Evolutionary conservation across 2,888 invertebrate species (phyloP), one percentile per base, ranked within the genome.

Genomic region (Rugalucina vietnamica): DNA sequence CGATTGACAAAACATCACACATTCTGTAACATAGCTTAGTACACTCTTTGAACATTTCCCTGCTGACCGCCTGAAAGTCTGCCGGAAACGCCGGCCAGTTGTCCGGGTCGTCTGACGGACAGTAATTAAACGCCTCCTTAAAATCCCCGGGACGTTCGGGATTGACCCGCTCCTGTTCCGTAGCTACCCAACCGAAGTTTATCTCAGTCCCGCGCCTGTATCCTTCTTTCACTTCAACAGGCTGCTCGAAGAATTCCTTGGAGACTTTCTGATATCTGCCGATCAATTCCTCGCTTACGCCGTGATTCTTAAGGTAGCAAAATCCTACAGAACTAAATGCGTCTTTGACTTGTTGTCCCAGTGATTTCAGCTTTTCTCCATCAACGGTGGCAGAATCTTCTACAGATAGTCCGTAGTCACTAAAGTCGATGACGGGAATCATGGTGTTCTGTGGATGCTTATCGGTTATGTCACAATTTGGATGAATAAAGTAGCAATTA

Each of bases 291-390:
- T 71, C 32, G n/a, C 73, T 54, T 2, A 88, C 69, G 0, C 88
- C 87, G 36, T 90, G 87, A 49, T 90, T 90, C 57, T 84, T 87
- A 24, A 90, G 36, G 57, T 90, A 90, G 50, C 85, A 85, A 54
- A 90, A 90, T 14, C 89, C 86, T 21, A 78, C 77, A 12, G 71
- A 70, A n/a, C 76, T 77, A 50, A 89, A 87, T 0, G 85, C 88
- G 14, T 82, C 72, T 60, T 79, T 76, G 2, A 89, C 24, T 36
- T 82, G 57, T 1, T 43, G 50, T 29, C 86, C 86, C 32, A 85
- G 34, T 4, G 29, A 8, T 32, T 74, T 50, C n/a, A 84, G 24
- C 10, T 3, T 27, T 24, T 79, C 78, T 10, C 24, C 34, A 21
- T 73, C 32, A 24, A 69, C 65, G 4, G 2, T 57, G 12, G 12